Conservation (phyloP, 1,140 invertebrate species). For the Brachystomella parvula region DNA sequence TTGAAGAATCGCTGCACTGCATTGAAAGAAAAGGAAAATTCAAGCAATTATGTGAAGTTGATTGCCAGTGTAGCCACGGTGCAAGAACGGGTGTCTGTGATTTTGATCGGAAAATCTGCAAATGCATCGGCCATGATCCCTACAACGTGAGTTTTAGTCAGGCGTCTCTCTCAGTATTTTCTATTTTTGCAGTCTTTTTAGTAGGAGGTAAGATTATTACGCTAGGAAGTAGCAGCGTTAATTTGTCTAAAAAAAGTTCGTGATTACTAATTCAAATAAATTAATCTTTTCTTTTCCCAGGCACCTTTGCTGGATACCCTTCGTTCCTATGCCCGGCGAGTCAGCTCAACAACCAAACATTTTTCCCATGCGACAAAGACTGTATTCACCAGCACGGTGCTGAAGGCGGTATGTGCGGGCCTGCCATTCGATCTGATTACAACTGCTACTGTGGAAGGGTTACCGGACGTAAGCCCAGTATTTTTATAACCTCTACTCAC, state of each 20-base stretch:
- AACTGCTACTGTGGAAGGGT: constrained; percentile 1
- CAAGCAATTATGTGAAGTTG: neutral
- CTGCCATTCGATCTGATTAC: neutral
- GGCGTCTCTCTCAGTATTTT: too few species aligned
- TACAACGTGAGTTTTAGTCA: neutral
- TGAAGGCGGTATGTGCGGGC: neutral
- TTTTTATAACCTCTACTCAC: neutral
- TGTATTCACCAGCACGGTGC: constrained; percentile 2
- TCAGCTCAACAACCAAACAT: neutral
- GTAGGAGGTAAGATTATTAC: too few species aligned
- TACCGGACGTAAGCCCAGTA: neutral
- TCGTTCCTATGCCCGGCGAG: neutral
- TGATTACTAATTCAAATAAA: neutral
- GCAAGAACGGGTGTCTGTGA: neutral
- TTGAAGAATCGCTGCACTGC: constrained; percentile 1
- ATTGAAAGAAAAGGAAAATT: neutral
- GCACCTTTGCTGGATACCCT: neutral
- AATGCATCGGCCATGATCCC: neutral
- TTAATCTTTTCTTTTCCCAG: neutral
- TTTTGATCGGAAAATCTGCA: neutral
- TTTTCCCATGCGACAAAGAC: neutral
- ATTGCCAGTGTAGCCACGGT: neutral
- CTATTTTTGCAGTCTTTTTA: too few species aligned
- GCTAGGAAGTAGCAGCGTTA: too few species aligned
- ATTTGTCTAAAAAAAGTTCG: neutral